Evolutionary conservation across 2,797 vertebrate species (phyloP).

Genomic region (Lithobates pipiens): DNA sequence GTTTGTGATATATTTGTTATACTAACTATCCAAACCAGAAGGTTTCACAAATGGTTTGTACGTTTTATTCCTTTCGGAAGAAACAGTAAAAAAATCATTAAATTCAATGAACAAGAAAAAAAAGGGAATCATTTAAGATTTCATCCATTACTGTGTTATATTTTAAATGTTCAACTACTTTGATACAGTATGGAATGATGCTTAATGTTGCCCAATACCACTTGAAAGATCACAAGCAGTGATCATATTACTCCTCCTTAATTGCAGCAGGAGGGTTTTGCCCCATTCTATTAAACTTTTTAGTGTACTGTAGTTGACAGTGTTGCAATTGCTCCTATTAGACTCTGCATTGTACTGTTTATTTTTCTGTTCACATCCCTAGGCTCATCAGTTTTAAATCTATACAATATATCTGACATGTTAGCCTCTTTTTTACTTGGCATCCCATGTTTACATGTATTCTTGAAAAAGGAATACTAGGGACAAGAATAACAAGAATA

Average conservation of each 20-base stretch:
- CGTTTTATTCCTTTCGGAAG: too few species aligned
- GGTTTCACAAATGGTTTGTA: too few species aligned
- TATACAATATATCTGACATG: constrained; percentile 13
- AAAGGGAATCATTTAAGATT: too few species aligned
- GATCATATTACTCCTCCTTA: not conserved
- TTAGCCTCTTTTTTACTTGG: constrained; percentile 2
- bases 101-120: too few species aligned
- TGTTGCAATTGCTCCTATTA: not conserved
- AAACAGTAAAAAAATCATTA: too few species aligned
- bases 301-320: not conserved
- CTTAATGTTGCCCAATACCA: not conserved
- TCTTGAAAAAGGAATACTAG: constrained; percentile 40
- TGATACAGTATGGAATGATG: not conserved
- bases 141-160: too few species aligned
- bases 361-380: not conserved
- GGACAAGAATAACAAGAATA: constrained; percentile 8
- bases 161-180: too few species aligned
- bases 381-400: not conserved
- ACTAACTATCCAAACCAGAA: too few species aligned
- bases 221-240: not conserved
- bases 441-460: constrained; percentile 44
- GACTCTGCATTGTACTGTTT: not conserved
- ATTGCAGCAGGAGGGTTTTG: not conserved
- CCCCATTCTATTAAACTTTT: not conserved
- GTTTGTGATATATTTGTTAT: too few species aligned